Base-by-base conservation (phyloP, 2,797 vertebrate species). In the Fistularia tabacaria region DNA sequence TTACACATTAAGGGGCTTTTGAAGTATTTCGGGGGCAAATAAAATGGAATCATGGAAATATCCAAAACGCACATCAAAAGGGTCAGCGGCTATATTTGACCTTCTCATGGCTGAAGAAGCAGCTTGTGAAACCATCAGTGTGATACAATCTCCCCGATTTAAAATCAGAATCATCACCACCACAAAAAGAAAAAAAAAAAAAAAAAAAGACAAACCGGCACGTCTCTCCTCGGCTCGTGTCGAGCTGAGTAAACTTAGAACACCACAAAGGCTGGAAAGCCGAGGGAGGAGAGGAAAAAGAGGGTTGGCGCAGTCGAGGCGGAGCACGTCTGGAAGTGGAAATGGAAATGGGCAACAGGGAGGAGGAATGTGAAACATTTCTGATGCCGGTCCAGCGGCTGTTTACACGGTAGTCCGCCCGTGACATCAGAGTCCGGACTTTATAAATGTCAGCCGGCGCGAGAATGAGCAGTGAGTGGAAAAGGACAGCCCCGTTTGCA, bases 341-440 rank as follows among this genome's bases (percentile, higher is more conserved):
- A 87, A 84, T 85, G 80, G 86, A 86, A 87, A 84, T 80, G 75
- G 83, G 84, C 78, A 85, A 81, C 65, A 73, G 75, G 80, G 83
- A 85, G 86, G 84, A 89, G 89, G 91, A 92, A 92, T 92, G 87
- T 71, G 76, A 91, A 92, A 86, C 88, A 92, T 92, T 88, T 90
- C 78, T 85, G 80, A 87, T 88, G 80, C 70, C 5, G 67, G 52
- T 88, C 86, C 84, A 82, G 77, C 59, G 75, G 63, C 74, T 90
- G 90, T 92, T 92, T 91, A 90, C 90, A 87, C 79, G 70, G 85
- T 73, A 83, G 86, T 81, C 88, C 77, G 82, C 66, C 81, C 38
- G 73, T 92, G 91, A 92, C 90, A 90, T 92, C 90, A 90, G 79
- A 85, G 78, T 73, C 67, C 71, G 69, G 78, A 90, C 90, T 85